Percentiles rank a stretch among this genome's conserved stretches.
These are phyloP conservation scores for Dryobates pubescens DNA, from an alignment of 2,797 vertebrate genomes.

Conservation along the genomic window DNA sequence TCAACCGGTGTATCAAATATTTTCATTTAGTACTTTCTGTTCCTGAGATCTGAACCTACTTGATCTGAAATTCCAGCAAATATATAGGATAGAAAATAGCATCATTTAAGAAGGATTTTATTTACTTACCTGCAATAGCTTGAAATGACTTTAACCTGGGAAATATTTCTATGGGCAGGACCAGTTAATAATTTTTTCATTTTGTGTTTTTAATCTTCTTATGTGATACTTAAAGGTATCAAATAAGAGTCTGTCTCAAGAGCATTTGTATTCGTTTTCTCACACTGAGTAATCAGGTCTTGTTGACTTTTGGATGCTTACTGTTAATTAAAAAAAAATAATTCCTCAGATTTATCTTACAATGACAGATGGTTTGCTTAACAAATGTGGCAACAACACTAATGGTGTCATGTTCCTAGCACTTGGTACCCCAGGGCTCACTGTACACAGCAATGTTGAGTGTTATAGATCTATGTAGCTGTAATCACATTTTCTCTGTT, in stretches of 20 bases:
- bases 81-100: not conserved
- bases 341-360: not conserved
- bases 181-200: not conserved
- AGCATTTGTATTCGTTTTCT: not conserved
- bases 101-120: not conserved
- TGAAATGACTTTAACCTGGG: not conserved
- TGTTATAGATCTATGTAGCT: not conserved
- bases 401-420: constrained; percentile 7
- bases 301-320: constrained; percentile 17
- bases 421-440: not conserved
- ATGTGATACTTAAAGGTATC: not conserved
- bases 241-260: not conserved
- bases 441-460: rapidly evolving
- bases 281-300: not conserved
- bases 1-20: not conserved
- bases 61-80: not conserved
- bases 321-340: not conserved
- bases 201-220: not conserved
- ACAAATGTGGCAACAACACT: not conserved
- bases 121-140: not conserved
- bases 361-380: constrained; percentile 45
- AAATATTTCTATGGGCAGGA: not conserved
- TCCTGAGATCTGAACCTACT: not conserved
- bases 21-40: not conserved
- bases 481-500: not conserved